These are phyloP conservation scores for Falco novaeseelandiae DNA, from an alignment of 2,797 vertebrate genomes.

Conservation along the genomic window DNA sequence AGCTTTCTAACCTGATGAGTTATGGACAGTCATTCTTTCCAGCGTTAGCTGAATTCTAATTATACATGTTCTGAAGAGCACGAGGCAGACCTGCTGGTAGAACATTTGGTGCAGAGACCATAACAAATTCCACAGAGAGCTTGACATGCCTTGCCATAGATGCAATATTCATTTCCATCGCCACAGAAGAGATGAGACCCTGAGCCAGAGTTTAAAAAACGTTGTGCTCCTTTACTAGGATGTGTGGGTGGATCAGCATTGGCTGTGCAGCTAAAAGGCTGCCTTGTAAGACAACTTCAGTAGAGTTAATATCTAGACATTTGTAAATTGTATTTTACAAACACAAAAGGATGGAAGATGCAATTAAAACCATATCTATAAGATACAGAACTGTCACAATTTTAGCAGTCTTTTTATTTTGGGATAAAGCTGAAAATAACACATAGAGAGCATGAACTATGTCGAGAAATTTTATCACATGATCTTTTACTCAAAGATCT, in stretches of 20 bases:
- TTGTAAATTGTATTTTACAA: constrained; percentile 5
- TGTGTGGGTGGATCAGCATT: neutral
- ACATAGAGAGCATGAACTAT: neutral
- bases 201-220: constrained; percentile 16
- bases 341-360: neutral
- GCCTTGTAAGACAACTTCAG: neutral
- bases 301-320: neutral
- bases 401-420: neutral
- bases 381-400: neutral
- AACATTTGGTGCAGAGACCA: constrained; percentile 60
- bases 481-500: neutral
- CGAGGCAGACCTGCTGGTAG: constrained; percentile 31
- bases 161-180: constrained; percentile 55
- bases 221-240: neutral
- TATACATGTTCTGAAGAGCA: constrained; percentile 61
- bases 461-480: neutral
- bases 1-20: constrained; percentile 62
- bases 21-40: constrained; percentile 59
- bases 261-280: neutral
- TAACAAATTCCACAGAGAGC: constrained; percentile 66
- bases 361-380: neutral
- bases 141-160: constrained; percentile 48
- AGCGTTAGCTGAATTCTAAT: constrained; percentile 50
- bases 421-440: neutral
- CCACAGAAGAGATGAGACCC: constrained; percentile 22